Evolutionary conservation across 2,888 invertebrate genomes (phyloP).

Genomic region (Sycophila texana): DNA sequence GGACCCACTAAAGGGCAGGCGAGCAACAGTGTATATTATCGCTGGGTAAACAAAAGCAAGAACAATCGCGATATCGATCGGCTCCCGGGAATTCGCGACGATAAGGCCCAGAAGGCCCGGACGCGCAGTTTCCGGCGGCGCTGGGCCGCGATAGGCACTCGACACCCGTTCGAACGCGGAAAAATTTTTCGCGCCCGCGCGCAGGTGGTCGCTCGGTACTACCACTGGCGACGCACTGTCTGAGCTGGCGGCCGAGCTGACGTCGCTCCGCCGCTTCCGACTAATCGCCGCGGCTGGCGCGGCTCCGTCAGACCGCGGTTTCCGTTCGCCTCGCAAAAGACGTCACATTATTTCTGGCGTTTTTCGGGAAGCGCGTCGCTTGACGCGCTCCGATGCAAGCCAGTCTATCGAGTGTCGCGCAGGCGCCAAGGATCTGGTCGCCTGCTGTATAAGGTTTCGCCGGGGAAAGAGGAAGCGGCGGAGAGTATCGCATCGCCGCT

Average conservation of each 20-base stretch:
- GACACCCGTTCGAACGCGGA: slow-evolving; percentile 21
- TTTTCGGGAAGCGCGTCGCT: too few species aligned
- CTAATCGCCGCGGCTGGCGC: slow-evolving; percentile 4
- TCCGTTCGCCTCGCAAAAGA: too few species aligned
- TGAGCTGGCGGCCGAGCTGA: slow-evolving; percentile 38
- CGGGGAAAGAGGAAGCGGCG: background rate
- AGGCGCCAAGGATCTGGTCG: background rate
- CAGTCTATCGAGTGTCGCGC: background rate
- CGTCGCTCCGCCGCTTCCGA: slow-evolving; percentile 4
- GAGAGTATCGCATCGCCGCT: background rate
- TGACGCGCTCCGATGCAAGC: background rate
- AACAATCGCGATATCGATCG: too few species aligned
- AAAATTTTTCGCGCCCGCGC: slow-evolving; percentile 10
- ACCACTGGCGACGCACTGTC: slow-evolving; percentile 51
- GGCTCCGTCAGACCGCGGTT: background rate
- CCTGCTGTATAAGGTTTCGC: background rate
- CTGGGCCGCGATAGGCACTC: background rate
- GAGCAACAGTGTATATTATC: too few species aligned
- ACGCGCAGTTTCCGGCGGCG: too few species aligned
- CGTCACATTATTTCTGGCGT: too few species aligned
- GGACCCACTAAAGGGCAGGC: background rate
- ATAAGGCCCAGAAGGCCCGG: too few species aligned
- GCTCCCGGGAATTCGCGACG: too few species aligned
- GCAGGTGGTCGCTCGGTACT: background rate
- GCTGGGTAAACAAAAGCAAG: too few species aligned